These are phyloP conservation scores for Hydrotaea cyrtoneurina DNA, from an alignment of 2,888 invertebrate genomes.

Conservation along the genomic window DNA sequence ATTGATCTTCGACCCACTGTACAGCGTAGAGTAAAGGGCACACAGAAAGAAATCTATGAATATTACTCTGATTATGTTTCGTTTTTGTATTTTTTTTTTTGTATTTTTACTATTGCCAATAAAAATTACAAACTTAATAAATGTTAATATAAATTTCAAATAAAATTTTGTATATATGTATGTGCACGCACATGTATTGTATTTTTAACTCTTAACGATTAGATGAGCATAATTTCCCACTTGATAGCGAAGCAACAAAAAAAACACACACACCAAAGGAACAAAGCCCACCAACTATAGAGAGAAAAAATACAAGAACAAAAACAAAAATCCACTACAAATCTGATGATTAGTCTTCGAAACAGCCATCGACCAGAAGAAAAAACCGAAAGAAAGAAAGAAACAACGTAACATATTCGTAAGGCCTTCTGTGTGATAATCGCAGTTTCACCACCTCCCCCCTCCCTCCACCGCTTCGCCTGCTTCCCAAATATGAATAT, in stretches of 20 bases:
- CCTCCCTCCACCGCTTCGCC: not conserved
- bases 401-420: not conserved
- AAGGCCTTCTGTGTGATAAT: slow-evolving; percentile 6
- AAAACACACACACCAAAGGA: no score
- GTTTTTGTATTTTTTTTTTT: no score
- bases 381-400: no score
- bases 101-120: not conserved
- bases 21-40: no score
- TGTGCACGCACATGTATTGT: not conserved
- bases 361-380: no score
- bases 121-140: slow-evolving; percentile 4
- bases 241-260: not conserved
- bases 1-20: no score
- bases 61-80: no score
- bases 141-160: no score
- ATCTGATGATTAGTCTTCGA: not conserved
- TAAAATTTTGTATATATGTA: not conserved
- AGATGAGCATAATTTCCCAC: slow-evolving; percentile 4
- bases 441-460: no score
- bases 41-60: no score
- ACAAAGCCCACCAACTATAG: no score
- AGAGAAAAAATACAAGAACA: no score
- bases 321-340: not conserved
- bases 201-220: not conserved
- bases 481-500: not conserved